Conservation (phyloP, 1,140 invertebrate genomes). For the Pristionchus pacificus region DNA sequence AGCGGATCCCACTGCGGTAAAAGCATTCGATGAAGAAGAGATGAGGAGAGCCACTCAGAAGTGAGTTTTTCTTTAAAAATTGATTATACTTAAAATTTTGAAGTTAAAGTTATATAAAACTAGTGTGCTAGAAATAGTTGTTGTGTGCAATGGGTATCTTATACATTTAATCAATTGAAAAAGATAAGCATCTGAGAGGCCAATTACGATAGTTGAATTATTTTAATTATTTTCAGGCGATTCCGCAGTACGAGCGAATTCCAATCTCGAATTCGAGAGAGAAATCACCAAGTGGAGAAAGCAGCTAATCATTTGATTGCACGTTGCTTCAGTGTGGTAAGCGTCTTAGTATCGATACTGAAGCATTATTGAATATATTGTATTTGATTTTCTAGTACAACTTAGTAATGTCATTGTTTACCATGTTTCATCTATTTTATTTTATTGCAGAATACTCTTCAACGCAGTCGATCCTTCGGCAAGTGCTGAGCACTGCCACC, state of each 20-base stretch:
- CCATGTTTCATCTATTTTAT: no score
- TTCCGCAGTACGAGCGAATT: background rate
- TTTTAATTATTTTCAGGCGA: background rate
- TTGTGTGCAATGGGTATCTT: background rate
- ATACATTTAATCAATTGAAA: background rate
- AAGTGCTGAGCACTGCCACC: no score
- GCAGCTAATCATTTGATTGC: background rate
- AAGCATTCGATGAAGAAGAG: conserved; percentile 14
- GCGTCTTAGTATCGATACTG: no score
- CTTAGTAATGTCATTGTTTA: no score
- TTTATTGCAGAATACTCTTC: no score
- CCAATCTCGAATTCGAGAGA: background rate
- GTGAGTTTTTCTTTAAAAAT: background rate
- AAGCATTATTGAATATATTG: no score
- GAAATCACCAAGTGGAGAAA: background rate
- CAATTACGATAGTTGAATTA: no score
- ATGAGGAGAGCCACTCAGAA: conserved; percentile 11
- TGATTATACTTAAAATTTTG: no score
- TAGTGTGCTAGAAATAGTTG: background rate
- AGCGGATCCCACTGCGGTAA: conserved; percentile 13
- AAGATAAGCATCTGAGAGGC: no score
- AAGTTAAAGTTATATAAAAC: no score
- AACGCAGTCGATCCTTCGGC: no score
- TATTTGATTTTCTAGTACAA: no score
- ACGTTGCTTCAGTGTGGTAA: conserved; percentile 1